Evolutionary conservation across 2,113 vertebrate genomes (phyloP), one percentile per base, ranked within the genome.

Genomic region (Dinomys branickii): DNA sequence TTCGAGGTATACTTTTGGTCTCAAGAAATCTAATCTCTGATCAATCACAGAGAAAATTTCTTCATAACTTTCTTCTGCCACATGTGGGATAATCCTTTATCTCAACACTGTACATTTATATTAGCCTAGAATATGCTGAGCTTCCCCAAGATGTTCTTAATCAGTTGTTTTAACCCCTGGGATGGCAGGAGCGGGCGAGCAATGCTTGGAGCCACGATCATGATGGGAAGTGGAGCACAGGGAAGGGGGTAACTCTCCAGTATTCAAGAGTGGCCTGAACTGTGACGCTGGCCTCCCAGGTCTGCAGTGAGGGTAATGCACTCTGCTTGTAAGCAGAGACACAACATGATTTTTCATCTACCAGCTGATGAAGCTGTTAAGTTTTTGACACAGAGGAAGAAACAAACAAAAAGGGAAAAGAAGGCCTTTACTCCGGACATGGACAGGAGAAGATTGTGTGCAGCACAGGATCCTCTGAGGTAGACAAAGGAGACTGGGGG

Each of bases 1-100:
- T 97, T 91, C 41, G 85, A 97, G 65, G 35, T 69, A 33, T 65
- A 73, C 63, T 80, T 81, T 96, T 91, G 81, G 73, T 58, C 35
- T 77, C 94, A 58, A 59, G 24, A 50, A 83, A 93, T 50, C n/a
- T 50, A 91, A 81, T 75, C 4, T 59, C 44, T 59, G 22, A 65
- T 90, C 47, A 9, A 56, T 90, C 54, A 71, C 47, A 41, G 61
- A 52, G 50, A 67, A 75, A 35, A 20, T 85, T 81, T 90, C 20
- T 56, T 50, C 47, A 38, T 69, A 81, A 71, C 16, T 61, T 85
- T 4, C 24, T 95, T 52, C 59, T 88, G 26, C 5, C 52, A 13
- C 78, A 16, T 24, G 5, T 82, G 41, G 10, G 77, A 65, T 50
- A 52, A 73, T 81, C 19, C 13, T 50, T 92, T 58, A 89, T 77